Conservation (phyloP, 2,113 vertebrate species). For the Chlamydotis undulata region DNA sequence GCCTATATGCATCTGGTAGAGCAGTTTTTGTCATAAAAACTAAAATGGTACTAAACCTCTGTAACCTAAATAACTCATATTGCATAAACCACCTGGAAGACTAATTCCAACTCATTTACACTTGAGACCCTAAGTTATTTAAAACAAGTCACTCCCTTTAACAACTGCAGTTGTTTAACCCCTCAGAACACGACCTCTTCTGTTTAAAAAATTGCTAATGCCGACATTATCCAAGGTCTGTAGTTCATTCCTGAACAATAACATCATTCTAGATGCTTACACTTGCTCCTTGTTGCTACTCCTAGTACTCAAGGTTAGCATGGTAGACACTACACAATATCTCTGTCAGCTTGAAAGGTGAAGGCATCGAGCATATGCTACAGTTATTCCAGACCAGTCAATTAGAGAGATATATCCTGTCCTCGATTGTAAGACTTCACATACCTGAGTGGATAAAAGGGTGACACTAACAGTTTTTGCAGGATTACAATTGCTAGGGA, state of each 20-base stretch:
- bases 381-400: neutral
- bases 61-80: neutral
- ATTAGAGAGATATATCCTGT: neutral
- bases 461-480: neutral
- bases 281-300: neutral
- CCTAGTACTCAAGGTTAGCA: neutral
- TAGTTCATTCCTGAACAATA: neutral
- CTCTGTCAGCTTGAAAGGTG: neutral
- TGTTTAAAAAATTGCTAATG: neutral
- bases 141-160: neutral
- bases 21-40: slow-evolving; percentile 15
- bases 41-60: neutral
- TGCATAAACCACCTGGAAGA: neutral
- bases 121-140: neutral
- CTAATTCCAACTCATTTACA: neutral
- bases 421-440: neutral
- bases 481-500: neutral
- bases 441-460: neutral
- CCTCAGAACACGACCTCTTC: neutral
- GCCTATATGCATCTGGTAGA: neutral
- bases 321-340: neutral
- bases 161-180: neutral
- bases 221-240: neutral
- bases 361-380: neutral
- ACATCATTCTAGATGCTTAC: neutral